Evolutionary conservation across 30 jellyfish, hydroid and myxozoan genomes (phyloP), one percentile per base, ranked within the genome.

Genomic region (Nemopilema nomurai): DNA sequence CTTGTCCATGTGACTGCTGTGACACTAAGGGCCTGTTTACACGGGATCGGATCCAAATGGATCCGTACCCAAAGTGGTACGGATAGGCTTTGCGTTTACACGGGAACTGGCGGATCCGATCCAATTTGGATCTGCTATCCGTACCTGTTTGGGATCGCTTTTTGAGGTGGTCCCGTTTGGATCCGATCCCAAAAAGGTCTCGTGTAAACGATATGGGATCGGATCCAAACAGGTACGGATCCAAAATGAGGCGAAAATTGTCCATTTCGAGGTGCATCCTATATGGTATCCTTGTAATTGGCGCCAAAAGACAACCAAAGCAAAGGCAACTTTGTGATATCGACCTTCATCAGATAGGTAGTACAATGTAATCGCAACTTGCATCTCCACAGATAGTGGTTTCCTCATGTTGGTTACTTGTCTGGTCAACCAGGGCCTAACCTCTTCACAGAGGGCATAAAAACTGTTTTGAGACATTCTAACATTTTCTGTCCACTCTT

Each of bases 351-450:
- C 90, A 30, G 69, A 20, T 19, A 80, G 32, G 90, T 80, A 80
- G 51, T 80, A 80, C 90, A 80, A 41, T 31, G 84, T 28, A 24
- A 80, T 52, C 29, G 90, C 85, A 24, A 80, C 72, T 67, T 66
- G 90, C n/a, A 87, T 80, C 51, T 80, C 90, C 19, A 80, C 89
- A 7, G 90, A 66, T 16, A 80, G 26, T 16, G 90, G 87, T 31
- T 64, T 52, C 28, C 90, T 41, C 86, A 80, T 64, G 26, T 22
- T 28, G 26, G 90, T 80, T 18, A 21, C 51, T 20, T 17, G 20
- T 31, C 51, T 77, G 68, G 71, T 23, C 20, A 32, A 32, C 68
- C 68, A 25, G 27, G 32, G 86, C 70, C 71, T 30, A 18, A 67
- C 24, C 72, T 31, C 74, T 18, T 80, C 86, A 32, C 90, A 67